Percentiles rank a stretch among this genome's conserved stretches.
These are phyloP conservation scores for Heliopora coerulea DNA, from an alignment of 92 coral and sea anemone genomes.

Conservation along the genomic window DNA sequence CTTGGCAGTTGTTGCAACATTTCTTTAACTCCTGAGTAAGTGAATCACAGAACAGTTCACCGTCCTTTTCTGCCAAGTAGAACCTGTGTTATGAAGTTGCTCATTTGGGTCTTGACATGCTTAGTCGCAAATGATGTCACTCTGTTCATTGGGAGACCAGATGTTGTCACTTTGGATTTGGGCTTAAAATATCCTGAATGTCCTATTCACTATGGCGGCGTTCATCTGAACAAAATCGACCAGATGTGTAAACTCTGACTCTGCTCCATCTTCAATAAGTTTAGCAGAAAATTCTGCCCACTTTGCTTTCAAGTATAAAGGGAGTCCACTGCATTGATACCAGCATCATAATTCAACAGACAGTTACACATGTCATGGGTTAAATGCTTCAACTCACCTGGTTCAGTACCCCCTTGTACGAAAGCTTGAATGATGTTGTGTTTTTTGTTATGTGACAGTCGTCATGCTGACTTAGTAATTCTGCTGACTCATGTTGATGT, in stretches of 20 bases:
- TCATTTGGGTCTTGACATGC: conserved; percentile 3
- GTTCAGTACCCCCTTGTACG: conserved; percentile 41
- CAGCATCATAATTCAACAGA: conserved; percentile 43
- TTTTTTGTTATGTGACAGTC: too few relatives aligned
- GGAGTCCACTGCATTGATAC: conserved; percentile 55
- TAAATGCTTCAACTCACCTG: conserved; percentile 47
- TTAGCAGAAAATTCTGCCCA: conserved; percentile 56
- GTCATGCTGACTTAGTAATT: too few relatives aligned
- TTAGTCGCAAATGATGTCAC: not conserved
- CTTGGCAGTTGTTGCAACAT: conserved; percentile 51
- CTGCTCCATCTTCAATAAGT: conserved; percentile 29
- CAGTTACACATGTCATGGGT: conserved; percentile 52
- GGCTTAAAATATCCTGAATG: conserved; percentile 9
- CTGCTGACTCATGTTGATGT: too few relatives aligned
- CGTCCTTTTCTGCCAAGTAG: too few relatives aligned
- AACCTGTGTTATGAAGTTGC: not conserved
- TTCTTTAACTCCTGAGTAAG: conserved; percentile 28
- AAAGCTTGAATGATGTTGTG: conserved; percentile 52
- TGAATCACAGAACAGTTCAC: not conserved
- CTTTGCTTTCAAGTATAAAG: conserved; percentile 51
- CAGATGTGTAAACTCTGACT: conserved; percentile 43
- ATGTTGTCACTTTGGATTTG: not conserved
- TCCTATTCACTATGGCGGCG: conserved; percentile 51
- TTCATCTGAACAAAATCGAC: conserved; percentile 39
- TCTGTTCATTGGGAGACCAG: not conserved